Percentiles rank a stretch among this genome's conserved stretches.
phyloP scores from a whole-genome alignment of 2,888 invertebrate genomes.

The Sarcophaga carnaria region DNA sequence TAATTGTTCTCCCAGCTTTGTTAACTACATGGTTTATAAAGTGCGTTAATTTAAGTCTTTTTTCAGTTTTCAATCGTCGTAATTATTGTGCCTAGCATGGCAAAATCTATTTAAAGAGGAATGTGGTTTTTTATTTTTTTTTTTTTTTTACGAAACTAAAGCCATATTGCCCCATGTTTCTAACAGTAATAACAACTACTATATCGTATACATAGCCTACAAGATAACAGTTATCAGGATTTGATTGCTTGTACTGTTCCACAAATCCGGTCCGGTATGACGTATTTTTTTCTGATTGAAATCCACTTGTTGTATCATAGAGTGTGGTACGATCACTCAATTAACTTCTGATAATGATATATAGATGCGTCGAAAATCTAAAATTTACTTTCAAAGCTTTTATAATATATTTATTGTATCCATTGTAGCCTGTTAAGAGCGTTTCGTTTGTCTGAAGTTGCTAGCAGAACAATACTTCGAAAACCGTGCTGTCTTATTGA shows the following conservation, averaged over 20 bases:
- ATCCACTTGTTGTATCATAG: background rate
- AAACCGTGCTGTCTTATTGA: too few relatives aligned
- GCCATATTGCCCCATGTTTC: too few relatives aligned
- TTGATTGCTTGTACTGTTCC: background rate
- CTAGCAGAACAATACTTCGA: background rate
- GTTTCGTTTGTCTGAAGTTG: background rate
- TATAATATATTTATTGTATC: background rate
- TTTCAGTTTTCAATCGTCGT: too few relatives aligned
- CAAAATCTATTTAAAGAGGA: too few relatives aligned
- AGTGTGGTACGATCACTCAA: background rate
- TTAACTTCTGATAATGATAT: background rate
- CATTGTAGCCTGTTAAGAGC: conserved; percentile 6
- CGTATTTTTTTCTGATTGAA: background rate
- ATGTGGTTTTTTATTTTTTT: too few relatives aligned
- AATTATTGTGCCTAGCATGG: too few relatives aligned
- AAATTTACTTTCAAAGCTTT: background rate
- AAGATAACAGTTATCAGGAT: background rate
- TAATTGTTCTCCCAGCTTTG: too few relatives aligned
- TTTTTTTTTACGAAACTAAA: too few relatives aligned
- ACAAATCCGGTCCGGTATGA: background rate
- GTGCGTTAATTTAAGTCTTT: too few relatives aligned
- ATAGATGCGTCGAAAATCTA: background rate
- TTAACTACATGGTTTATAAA: too few relatives aligned
- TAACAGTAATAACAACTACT: background rate
- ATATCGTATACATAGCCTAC: background rate